A percentile compares a stretch with the other conserved stretches of the same genome.
These are phyloP conservation scores for Heteractis magnifica DNA, from an alignment of 92 coral and sea anemone species.

Conservation along the genomic window DNA sequence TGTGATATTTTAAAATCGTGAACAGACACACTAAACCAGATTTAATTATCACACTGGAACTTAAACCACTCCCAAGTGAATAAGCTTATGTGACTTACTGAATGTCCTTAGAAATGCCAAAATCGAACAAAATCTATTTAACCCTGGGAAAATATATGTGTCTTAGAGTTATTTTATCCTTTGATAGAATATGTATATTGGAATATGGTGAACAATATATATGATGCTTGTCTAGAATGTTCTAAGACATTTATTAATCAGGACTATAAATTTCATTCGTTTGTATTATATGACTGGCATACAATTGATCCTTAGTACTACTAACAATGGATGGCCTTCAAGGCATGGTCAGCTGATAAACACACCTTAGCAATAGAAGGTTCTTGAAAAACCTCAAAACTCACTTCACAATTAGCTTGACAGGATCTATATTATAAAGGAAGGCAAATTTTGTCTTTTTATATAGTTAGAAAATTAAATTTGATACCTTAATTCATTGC, in stretches of 20 bases:
- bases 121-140: not conserved
- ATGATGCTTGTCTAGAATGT: not conserved
- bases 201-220: not conserved
- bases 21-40: not conserved
- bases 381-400: too few species aligned
- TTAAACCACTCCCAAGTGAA: not conserved
- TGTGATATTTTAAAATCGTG: not conserved
- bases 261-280: not conserved
- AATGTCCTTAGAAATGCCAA: not conserved
- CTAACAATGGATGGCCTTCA: not conserved
- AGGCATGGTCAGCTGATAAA: not conserved
- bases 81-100: not conserved
- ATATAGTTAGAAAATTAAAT: too few species aligned
- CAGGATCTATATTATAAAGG: too few species aligned
- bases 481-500: too few species aligned
- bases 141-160: too few species aligned
- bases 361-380: not conserved
- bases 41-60: not conserved
- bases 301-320: not conserved
- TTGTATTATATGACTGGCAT: not conserved
- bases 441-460: too few species aligned
- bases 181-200: not conserved
- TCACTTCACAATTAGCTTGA: too few species aligned
- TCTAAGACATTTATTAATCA: not conserved
- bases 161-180: not conserved